Evolutionary conservation across 2,113 vertebrate species (phyloP), one percentile per base, ranked within the genome.

Genomic region (Symphodus melops): DNA sequence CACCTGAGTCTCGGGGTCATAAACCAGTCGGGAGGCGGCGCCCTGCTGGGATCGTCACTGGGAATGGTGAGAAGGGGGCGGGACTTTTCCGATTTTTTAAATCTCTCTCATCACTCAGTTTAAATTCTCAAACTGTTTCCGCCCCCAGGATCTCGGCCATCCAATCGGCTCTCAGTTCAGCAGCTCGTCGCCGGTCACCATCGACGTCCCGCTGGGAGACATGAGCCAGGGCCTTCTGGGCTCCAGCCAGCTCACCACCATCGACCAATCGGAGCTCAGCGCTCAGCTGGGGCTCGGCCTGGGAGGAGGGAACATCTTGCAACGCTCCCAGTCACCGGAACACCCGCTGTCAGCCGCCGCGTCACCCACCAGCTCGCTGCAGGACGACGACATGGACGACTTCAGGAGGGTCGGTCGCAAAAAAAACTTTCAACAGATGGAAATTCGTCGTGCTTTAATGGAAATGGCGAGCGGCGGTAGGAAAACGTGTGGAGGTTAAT

Each of bases 191-290:
- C 95, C 95, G 0, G 95, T 97, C 80, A 96, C 96, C 86, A 97
- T 97, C 33, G 96, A 96, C 1, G 95, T 96, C 61, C 95, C 95
- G 0, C 93, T 96, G 86, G 90, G 92, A 0, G 96, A 97, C 86
- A 95, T 96, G 92, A 93, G 93, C 83, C 96, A 93, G 10, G 82
- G 93, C 57, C 85, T 98, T 37, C 88, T 96, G 87, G 94, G 95
- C 9, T 96, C 96, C 72, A 94, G 88, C 88, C 95, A 96, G 84
- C 89, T 97, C 72, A 97, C 96, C 77, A 97, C 97, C 44, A 98
- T 98, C 28, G 97, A 98, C 91, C 96, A 98, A 37, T 96, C 96
- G 0, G 96, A 98, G 91, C 95, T 98, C 76, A 96, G 95, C 44
- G 93, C 95, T 44, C 96, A 98, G 49, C 95, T 97, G 66, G 96